A percentile compares a stretch with the other conserved stretches of the same genome.
phyloP scores from a whole-genome alignment of 2,888 invertebrate genomes.

The Tetrapedia diversipes region DNA sequence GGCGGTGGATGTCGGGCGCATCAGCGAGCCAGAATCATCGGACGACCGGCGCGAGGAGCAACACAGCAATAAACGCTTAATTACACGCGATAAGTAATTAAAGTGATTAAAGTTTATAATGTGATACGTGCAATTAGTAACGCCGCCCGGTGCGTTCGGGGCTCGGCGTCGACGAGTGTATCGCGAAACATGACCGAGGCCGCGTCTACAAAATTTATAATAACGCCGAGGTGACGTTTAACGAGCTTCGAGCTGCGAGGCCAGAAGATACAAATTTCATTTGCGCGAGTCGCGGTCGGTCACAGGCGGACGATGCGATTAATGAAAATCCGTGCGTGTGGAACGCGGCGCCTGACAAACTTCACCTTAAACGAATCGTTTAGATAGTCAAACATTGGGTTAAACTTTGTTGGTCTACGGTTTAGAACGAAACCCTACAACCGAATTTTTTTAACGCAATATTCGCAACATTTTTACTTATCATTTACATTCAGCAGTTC shows the following conservation, averaged over 20 bases:
- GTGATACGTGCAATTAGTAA: constrained; percentile 67
- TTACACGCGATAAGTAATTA: constrained; percentile 70
- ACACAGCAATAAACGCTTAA: constrained; percentile 70
- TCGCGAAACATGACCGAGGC: constrained; percentile 27
- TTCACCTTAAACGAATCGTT: no score
- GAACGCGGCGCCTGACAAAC: neutral
- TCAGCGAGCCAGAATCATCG: constrained; percentile 62
- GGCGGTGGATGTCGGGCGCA: constrained; percentile 43
- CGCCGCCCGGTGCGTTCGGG: constrained; percentile 55
- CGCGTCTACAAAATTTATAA: constrained; percentile 60
- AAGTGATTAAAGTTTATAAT: constrained; percentile 71
- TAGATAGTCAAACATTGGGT: no score
- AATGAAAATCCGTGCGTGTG: neutral
- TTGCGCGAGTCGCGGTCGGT: neutral
- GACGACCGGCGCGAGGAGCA: constrained; percentile 44
- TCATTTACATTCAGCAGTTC: no score
- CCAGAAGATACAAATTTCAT: constrained; percentile 34
- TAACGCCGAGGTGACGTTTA: constrained; percentile 52
- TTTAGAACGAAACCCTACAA: no score
- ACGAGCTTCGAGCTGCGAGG: constrained; percentile 24
- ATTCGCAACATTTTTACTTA: no score
- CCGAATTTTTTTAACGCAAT: no score
- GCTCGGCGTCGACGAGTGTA: constrained; percentile 60
- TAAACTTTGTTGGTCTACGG: no score
- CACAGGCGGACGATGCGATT: neutral